Conservation (phyloP, 2,797 vertebrate species). For the Falco cherrug region DNA sequence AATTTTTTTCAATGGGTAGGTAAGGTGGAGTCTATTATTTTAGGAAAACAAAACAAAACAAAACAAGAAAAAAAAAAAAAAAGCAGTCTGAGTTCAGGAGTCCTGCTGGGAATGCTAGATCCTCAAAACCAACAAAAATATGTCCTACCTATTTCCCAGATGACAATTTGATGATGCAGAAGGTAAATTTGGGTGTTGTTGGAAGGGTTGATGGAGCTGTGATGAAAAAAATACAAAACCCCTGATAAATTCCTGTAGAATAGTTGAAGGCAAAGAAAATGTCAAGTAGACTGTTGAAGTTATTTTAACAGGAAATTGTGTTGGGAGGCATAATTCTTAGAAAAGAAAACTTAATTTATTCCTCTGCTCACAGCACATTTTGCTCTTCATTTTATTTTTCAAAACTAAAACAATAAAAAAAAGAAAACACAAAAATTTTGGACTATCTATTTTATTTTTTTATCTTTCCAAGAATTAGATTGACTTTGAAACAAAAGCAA, state of each 20-base stretch:
- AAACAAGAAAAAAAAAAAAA: too few species aligned
- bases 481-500: not conserved
- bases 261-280: not conserved
- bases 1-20: not conserved
- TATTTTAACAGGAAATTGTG: not conserved
- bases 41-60: not conserved
- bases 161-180: not conserved
- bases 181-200: not conserved
- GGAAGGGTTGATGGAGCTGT: not conserved
- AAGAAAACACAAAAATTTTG: accelerated
- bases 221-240: not conserved
- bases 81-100: not conserved
- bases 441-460: not conserved
- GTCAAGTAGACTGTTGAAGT: not conserved
- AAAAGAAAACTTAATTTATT: not conserved
- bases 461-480: not conserved
- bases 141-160: not conserved
- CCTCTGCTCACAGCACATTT: not conserved
- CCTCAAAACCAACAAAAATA: not conserved
- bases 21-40: not conserved
- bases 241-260: not conserved
- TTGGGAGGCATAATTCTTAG: not conserved
- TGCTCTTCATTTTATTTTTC: not conserved
- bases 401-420: not conserved
- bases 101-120: not conserved